Conservation (phyloP, 64 coral and sea anemone genomes). For the Orbicella faveolata region DNA sequence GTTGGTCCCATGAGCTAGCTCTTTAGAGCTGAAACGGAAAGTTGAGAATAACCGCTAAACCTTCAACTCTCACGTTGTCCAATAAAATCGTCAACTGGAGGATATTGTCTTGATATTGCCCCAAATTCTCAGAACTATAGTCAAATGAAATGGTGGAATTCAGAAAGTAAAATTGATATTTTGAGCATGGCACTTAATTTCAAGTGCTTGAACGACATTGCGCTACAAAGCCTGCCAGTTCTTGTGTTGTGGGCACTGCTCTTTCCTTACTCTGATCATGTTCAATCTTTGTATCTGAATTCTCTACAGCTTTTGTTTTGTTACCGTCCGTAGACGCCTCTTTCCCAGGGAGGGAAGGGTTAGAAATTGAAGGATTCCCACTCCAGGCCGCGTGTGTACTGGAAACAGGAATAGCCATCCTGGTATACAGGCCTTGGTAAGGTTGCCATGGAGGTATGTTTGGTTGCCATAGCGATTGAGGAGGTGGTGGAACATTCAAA, state of each 20-base stretch:
- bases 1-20: too few species aligned
- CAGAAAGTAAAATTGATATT: too few species aligned
- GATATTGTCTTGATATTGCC: too few species aligned
- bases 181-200: neutral
- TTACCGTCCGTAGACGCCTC: neutral
- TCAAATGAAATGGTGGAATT: too few species aligned
- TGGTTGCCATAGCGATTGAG: conserved; percentile 28
- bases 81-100: too few species aligned
- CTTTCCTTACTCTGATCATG: neutral
- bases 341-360: neutral
- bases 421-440: neutral
- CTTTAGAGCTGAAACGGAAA: too few species aligned
- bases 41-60: too few species aligned
- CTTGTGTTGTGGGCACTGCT: neutral
- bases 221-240: conserved; percentile 21
- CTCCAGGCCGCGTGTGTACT: neutral
- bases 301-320: neutral
- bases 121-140: too few species aligned
- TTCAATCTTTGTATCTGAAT: neutral
- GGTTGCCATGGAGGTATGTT: conserved; percentile 40
- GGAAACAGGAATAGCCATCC: neutral
- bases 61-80: too few species aligned
- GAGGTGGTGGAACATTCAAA: conserved; percentile 30
- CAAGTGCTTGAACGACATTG: conserved; percentile 16
- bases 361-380: neutral